These are phyloP conservation scores for Caretta caretta DNA, from an alignment of 2,113 vertebrate genomes.

Conservation along the genomic window DNA sequence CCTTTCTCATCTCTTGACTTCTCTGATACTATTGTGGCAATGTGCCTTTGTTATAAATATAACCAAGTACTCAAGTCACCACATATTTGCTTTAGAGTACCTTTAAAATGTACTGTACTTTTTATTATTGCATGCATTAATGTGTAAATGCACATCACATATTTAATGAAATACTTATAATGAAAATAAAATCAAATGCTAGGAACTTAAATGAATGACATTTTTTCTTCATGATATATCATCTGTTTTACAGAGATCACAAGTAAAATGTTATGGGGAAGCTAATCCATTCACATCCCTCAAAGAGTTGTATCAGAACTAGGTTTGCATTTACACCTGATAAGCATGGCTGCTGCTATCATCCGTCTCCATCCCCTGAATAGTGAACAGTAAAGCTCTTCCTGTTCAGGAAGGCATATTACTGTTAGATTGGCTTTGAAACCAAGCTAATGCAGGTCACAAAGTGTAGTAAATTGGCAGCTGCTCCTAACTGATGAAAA, in stretches of 20 bases:
- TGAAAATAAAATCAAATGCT: slow-evolving; percentile 7
- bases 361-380: neutral
- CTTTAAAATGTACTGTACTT: neutral
- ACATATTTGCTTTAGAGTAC: neutral
- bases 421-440: slow-evolving; percentile 60
- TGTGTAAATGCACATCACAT: neutral
- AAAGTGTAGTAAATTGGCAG: slow-evolving; percentile 61
- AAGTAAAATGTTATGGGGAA: neutral
- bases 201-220: neutral
- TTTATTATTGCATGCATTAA: neutral
- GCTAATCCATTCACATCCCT: slow-evolving; percentile 6
- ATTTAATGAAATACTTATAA: slow-evolving; percentile 1
- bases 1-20: neutral
- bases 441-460: slow-evolving; percentile 51
- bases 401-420: slow-evolving; percentile 36
- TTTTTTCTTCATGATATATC: neutral
- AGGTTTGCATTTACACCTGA: slow-evolving; percentile 38
- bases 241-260: slow-evolving; percentile 22
- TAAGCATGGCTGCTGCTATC: slow-evolving; percentile 14
- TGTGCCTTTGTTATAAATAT: neutral
- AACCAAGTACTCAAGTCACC: neutral
- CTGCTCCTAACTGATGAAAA: slow-evolving; percentile 63
- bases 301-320: neutral
- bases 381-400: slow-evolving; percentile 33
- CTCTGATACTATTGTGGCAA: neutral